These are phyloP conservation scores for Rhynchotus rufescens DNA, from an alignment of 2,797 vertebrate genomes.

Conservation along the genomic window DNA sequence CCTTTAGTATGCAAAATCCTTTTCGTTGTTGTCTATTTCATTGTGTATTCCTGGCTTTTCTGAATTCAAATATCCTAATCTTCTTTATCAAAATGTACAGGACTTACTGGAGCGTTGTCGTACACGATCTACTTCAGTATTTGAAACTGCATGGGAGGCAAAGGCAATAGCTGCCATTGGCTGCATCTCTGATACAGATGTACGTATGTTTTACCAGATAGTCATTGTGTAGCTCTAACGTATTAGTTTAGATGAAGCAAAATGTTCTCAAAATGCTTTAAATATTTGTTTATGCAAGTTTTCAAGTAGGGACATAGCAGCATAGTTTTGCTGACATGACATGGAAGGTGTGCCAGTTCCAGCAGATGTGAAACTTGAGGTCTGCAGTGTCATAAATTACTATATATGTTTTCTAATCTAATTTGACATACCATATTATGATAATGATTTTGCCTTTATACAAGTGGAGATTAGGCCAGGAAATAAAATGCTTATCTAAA, in stretches of 20 bases:
- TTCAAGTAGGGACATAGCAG: not conserved
- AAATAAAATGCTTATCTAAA: not conserved
- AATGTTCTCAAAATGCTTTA: not conserved
- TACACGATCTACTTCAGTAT: slow-evolving; percentile 89
- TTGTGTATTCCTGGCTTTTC: not conserved
- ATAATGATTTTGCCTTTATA: not conserved
- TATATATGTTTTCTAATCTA: not conserved
- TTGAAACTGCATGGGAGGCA: slow-evolving; percentile 94
- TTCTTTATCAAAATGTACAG: slow-evolving; percentile 71
- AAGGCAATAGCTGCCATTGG: slow-evolving; percentile 92
- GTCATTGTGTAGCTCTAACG: not conserved
- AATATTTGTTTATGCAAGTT: not conserved
- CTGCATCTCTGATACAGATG: slow-evolving; percentile 90
- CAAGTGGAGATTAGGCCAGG: not conserved
- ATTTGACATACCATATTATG: not conserved
- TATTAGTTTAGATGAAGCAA: not conserved
- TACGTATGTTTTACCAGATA: slow-evolving; percentile 74
- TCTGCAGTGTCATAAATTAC: not conserved
- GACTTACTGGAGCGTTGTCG: slow-evolving; percentile 91
- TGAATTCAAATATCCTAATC: not conserved
- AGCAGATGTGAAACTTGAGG: not conserved
- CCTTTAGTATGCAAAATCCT: not conserved
- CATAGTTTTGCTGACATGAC: not conserved
- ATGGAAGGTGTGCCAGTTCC: not conserved
- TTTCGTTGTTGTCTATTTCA: not conserved